Percentiles rank a stretch among this genome's conserved stretches.
Evolutionary conservation across 2,113 vertebrate species (phyloP).

Genomic region (Paedocypris sp.): DNA sequence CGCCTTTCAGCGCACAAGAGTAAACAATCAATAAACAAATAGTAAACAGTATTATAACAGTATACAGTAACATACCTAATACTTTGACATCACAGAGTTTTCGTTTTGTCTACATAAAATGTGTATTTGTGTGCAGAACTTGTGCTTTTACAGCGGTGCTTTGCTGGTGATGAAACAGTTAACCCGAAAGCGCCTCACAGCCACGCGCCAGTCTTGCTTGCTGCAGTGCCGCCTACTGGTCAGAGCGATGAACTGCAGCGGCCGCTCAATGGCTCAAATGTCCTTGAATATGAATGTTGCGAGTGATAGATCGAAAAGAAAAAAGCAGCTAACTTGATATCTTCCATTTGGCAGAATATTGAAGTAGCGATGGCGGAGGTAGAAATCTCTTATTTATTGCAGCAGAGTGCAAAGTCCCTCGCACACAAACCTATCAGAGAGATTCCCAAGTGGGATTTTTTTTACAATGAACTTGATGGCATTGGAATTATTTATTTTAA

Average conservation of each 20-base stretch:
- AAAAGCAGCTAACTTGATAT: slow-evolving; percentile 9
- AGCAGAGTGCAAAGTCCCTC: neutral
- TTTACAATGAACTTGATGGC: too few relatives aligned
- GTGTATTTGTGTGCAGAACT: too few relatives aligned
- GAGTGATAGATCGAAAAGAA: slow-evolving; percentile 11
- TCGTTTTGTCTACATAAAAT: too few relatives aligned
- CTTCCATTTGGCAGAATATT: slow-evolving; percentile 2
- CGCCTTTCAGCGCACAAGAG: too few relatives aligned
- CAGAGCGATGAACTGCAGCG: slow-evolving; percentile 10
- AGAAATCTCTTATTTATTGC: slow-evolving; percentile 18
- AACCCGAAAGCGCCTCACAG: slow-evolving; percentile 1
- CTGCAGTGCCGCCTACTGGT: slow-evolving; percentile 42
- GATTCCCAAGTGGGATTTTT: neutral
- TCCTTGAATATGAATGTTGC: neutral
- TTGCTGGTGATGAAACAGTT: slow-evolving; percentile 31
- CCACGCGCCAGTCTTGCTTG: slow-evolving; percentile 20
- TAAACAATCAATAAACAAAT: too few relatives aligned
- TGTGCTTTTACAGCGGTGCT: too few relatives aligned
- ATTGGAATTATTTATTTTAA: too few relatives aligned
- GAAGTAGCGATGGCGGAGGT: slow-evolving; percentile 3
- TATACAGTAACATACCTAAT: too few relatives aligned
- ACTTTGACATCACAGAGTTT: too few relatives aligned
- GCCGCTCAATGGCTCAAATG: neutral
- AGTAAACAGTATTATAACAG: too few relatives aligned
- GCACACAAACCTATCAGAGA: neutral